phyloP scores from a whole-genome alignment of 2,888 invertebrate genomes.

The Drosophila mayaguana region DNA sequence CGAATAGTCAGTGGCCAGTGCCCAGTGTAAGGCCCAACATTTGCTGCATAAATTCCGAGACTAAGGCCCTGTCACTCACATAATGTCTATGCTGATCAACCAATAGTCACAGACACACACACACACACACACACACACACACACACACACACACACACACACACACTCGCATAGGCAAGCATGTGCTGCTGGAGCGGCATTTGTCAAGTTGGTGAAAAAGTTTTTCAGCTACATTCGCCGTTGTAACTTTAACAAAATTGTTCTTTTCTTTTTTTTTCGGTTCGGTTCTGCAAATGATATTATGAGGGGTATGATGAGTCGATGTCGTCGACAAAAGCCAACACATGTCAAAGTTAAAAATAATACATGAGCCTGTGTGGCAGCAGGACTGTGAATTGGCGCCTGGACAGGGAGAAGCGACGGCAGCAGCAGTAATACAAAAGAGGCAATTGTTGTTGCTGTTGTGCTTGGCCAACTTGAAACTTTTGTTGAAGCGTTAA shows the following conservation, averaged over 20 bases:
- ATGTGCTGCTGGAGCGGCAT: slow-evolving; percentile 43
- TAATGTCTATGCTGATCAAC: slow-evolving; percentile 69
- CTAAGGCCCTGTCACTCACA: slow-evolving; percentile 71
- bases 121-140: slow-evolving; percentile 10
- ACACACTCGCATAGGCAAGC: slow-evolving; percentile 16
- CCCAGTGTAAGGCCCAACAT: slow-evolving; percentile 8
- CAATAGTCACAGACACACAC: slow-evolving; percentile 40
- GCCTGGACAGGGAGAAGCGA: slow-evolving; percentile 16
- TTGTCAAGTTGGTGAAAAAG: slow-evolving; percentile 74
- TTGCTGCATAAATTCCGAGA: slow-evolving; percentile 26
- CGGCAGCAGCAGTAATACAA: slow-evolving; percentile 16
- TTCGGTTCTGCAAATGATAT: slow-evolving; percentile 52
- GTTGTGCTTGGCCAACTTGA: slow-evolving; percentile 56
- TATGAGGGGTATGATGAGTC: slow-evolving; percentile 63
- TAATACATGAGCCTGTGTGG: slow-evolving; percentile 51
- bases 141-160: neutral
- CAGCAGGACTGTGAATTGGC: slow-evolving; percentile 14
- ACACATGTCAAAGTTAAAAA: slow-evolving; percentile 79
- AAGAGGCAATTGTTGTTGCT: slow-evolving; percentile 50
- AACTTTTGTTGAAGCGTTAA: slow-evolving; percentile 64
- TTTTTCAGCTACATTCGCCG: slow-evolving; percentile 56
- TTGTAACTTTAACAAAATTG: slow-evolving; percentile 47
- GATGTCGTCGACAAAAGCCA: slow-evolving; percentile 72
- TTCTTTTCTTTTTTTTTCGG: neutral
- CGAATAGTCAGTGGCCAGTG: slow-evolving; percentile 24